These are phyloP conservation scores for Monopis laevigella DNA, from an alignment of 2,888 invertebrate species.

Conservation along the genomic window DNA sequence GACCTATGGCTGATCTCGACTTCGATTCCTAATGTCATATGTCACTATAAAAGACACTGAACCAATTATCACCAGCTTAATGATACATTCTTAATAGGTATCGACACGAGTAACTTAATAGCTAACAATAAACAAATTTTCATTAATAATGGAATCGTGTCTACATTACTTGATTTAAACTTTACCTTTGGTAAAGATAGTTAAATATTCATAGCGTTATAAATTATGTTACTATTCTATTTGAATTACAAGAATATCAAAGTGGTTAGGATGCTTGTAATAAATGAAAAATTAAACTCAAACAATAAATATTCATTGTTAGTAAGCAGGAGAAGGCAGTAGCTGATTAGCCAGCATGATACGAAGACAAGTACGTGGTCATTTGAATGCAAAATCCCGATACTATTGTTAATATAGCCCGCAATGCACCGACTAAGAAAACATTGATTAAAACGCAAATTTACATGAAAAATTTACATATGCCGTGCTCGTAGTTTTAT, in stretches of 20 bases:
- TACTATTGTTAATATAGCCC: conserved; percentile 49
- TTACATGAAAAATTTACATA: conserved; percentile 57
- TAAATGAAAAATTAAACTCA: background rate
- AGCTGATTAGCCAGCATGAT: conserved; percentile 33
- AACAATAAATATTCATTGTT: conserved; percentile 55
- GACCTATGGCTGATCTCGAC: conserved; percentile 33
- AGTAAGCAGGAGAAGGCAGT: conserved; percentile 20
- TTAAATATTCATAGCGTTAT: no score
- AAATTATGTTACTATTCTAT: no score
- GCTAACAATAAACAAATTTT: background rate
- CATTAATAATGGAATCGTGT: background rate
- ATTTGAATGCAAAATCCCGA: conserved; percentile 50
- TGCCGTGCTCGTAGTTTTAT: conserved; percentile 56
- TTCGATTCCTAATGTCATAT: conserved; percentile 24
- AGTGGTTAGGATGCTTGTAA: no score
- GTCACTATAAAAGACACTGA: conserved; percentile 28
- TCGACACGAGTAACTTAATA: background rate
- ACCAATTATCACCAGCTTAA: conserved; percentile 6
- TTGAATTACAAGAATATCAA: no score
- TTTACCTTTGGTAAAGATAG: no score
- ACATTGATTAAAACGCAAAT: conserved; percentile 59
- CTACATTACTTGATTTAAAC: no score
- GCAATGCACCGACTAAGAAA: conserved; percentile 31
- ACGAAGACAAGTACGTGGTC: conserved; percentile 34
- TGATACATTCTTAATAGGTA: background rate